phyloP scores from a whole-genome alignment of 2,113 vertebrate genomes.

The Lanius ludovicianus region DNA sequence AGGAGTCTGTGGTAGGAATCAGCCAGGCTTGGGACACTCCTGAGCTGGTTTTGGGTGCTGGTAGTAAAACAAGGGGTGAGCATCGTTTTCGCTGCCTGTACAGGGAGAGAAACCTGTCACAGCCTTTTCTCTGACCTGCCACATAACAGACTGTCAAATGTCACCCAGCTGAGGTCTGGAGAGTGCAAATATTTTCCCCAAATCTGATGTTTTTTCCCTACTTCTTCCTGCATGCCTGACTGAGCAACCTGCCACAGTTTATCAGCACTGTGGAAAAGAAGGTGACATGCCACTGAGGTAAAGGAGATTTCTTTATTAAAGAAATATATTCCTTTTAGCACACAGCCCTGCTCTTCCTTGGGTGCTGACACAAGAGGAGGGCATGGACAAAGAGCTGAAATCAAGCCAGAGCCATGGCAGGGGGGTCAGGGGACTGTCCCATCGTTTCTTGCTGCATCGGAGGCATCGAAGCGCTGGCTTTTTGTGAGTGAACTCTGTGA shows the following conservation, averaged over 20 bases:
- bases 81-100: accelerated
- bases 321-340: background rate
- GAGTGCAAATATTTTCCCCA: background rate
- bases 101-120: background rate
- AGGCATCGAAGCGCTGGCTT: background rate
- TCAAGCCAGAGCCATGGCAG: background rate
- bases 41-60: background rate
- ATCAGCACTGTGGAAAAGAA: background rate
- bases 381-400: background rate
- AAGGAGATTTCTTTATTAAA: background rate
- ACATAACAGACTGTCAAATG: background rate
- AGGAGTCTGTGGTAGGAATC: background rate
- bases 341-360: background rate
- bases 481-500: background rate
- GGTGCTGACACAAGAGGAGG: background rate
- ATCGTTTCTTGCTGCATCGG: accelerated
- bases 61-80: background rate
- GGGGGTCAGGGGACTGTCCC: background rate
- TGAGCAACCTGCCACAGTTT: background rate
- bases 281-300: accelerated
- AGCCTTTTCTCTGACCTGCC: background rate
- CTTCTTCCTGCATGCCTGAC: background rate
- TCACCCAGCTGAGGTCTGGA: background rate
- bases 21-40: background rate
- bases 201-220: background rate